Evolutionary conservation across 2,888 invertebrate species (phyloP), one percentile per base, ranked within the genome.

Genomic region (Willowsia nigromaculata): DNA sequence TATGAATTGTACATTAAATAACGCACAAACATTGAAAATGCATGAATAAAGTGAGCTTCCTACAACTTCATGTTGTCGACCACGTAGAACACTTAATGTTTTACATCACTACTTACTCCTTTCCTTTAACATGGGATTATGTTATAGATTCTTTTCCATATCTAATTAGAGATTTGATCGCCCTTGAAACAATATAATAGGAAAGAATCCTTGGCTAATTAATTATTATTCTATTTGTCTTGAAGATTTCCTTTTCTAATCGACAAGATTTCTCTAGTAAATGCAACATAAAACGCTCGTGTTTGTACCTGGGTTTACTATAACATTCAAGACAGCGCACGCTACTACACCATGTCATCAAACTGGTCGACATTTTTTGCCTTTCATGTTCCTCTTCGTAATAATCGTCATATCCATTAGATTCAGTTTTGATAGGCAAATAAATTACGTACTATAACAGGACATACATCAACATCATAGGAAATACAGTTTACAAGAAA

Each of bases 171-270:
- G 4, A 25, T 81, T n/a, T 25, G 11, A 27, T 25, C 50, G 82
- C 56, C 88, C 88, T 88, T 88, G 88, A 82, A 53, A 47, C 37
- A 43, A 37, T 62, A 40, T 59, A 88, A 82, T 88, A 62, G 82
- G 76, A 53, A 76, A 88, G 88, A 40, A 82, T 74, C 88, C 88
- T 88, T 88, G 88, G 50, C 82, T 82, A 88, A 88, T 88, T 74
- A 88, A 74, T 76, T 47, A 59, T 88, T 53, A 18, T 59, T 74
- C 82, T 76, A 82, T 59, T 62, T 82, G 62, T 82, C 71, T 81
- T 85, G 62, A 65, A 33, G 68, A 85, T 37, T 37, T 33, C 50
- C 68, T 84, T 50, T 74, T 47, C 25, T 82, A 65, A 82, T 82
- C 83, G 30, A 33, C 33, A 43, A 18, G 18, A 83, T 83, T 83